These are phyloP conservation scores for Rhynchomys soricoides DNA, from an alignment of 2,113 vertebrate species.

Conservation along the genomic window DNA sequence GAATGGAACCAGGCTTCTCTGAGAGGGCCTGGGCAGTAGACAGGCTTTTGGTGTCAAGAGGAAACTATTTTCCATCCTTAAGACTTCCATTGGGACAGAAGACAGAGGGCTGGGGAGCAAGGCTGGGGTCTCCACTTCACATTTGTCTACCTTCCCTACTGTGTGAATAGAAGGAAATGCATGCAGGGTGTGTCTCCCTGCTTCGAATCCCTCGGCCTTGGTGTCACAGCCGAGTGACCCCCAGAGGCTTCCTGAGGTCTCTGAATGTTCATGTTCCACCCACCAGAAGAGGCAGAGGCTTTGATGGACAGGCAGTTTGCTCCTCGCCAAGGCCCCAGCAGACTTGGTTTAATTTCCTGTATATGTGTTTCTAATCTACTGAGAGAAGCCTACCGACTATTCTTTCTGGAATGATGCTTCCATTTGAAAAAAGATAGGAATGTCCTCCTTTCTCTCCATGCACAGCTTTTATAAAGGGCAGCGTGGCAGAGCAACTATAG, in stretches of 20 bases:
- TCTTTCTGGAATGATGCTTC: background rate
- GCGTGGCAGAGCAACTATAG: fast-evolving
- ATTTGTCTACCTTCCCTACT: background rate
- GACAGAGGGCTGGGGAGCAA: too few species aligned
- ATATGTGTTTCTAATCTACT: background rate
- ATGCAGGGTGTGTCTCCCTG: background rate
- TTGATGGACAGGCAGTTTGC: background rate
- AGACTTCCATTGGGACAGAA: background rate
- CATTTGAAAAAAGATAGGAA: background rate
- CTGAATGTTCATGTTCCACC: background rate
- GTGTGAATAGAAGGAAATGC: background rate
- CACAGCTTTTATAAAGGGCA: background rate
- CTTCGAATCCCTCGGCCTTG: background rate
- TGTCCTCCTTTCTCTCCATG: background rate
- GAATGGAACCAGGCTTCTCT: background rate
- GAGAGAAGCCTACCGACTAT: background rate
- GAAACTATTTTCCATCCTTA: background rate
- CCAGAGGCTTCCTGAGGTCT: background rate
- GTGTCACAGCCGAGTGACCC: background rate
- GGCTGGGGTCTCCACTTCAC: background rate
- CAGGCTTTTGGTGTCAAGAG: background rate
- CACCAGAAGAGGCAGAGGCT: background rate
- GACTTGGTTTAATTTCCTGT: background rate
- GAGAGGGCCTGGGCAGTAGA: background rate
- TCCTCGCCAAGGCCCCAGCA: background rate